Conservation (phyloP, 2,797 vertebrate genomes). For the Cirrhinus molitorella region DNA sequence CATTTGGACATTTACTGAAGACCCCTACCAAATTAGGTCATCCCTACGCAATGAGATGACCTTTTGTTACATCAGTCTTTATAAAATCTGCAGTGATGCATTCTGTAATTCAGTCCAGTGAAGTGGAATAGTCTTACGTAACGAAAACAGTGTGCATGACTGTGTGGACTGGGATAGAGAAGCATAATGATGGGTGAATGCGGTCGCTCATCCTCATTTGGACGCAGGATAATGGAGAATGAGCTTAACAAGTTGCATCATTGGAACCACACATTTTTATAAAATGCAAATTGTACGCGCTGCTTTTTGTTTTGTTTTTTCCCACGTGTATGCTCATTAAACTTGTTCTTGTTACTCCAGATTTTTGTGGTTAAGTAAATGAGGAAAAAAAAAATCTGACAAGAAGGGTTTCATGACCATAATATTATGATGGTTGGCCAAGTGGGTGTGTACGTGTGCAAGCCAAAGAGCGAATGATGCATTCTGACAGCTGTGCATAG, state of each 20-base stretch:
- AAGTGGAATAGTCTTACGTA: constrained; percentile 60
- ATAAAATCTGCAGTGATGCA: constrained; percentile 14
- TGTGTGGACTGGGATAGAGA: background rate
- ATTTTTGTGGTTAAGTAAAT: constrained; percentile 20
- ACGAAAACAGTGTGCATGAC: constrained; percentile 30
- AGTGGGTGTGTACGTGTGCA: constrained; percentile 47
- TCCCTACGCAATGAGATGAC: background rate
- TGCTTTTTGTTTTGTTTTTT: background rate
- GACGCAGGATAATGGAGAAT: background rate
- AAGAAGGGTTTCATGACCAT: constrained; percentile 9
- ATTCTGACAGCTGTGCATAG: constrained; percentile 61
- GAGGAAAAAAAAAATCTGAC: constrained; percentile 55
- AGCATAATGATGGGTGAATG: constrained; percentile 13
- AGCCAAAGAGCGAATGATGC: constrained; percentile 56
- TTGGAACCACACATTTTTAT: background rate
- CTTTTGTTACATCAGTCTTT: constrained; percentile 47
- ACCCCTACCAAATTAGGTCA: background rate
- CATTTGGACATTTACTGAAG: background rate
- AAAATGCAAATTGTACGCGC: background rate
- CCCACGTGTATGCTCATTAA: background rate
- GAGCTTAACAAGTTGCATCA: background rate
- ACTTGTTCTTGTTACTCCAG: background rate
- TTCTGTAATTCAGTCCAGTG: constrained; percentile 32
- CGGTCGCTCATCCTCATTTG: background rate
- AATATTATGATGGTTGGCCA: constrained; percentile 57